Conservation (phyloP, 1,140 invertebrate species). For the Drosophila parabipectinata region DNA sequence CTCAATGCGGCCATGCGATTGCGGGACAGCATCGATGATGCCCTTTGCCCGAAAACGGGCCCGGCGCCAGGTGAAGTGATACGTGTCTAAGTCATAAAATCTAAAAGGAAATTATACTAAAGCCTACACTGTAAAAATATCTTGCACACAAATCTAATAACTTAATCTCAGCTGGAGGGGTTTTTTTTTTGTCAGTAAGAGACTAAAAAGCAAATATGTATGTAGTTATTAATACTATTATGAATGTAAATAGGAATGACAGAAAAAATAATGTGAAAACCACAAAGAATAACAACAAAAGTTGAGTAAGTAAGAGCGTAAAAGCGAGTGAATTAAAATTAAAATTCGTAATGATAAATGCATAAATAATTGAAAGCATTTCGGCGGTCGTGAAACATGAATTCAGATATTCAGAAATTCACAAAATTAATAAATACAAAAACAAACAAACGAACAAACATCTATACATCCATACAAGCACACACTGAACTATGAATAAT, state of each 20-base stretch:
- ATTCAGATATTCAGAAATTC: conserved; percentile 61
- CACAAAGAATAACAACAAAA: conserved; percentile 14
- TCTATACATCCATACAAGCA: conserved; percentile 2
- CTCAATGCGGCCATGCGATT: conserved; percentile 56
- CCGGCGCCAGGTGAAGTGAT: conserved; percentile 76
- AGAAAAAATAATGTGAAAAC: conserved; percentile 26
- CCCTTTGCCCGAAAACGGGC: conserved; percentile 62
- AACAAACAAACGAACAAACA: conserved; percentile 12
- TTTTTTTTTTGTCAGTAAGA: conserved; percentile 6
- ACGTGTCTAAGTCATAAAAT: conserved; percentile 60
- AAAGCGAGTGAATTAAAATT: conserved; percentile 35
- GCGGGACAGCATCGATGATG: conserved; percentile 71
- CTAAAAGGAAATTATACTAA: neutral
- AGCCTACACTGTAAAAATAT: conserved; percentile 16
- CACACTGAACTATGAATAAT: conserved; percentile 66
- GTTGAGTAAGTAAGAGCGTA: neutral
- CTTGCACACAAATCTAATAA: neutral
- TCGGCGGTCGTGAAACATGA: conserved; percentile 47
- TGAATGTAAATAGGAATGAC: conserved; percentile 59
- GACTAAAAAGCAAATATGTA: conserved; percentile 12
- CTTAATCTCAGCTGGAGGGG: conserved; percentile 15
- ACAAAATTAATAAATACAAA: conserved; percentile 70
- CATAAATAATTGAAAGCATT: conserved; percentile 66
- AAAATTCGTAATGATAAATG: conserved; percentile 50
- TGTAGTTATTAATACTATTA: conserved; percentile 62